Base-by-base conservation (phyloP, 2,888 invertebrate species). In the Oxytorus armatus region DNA sequence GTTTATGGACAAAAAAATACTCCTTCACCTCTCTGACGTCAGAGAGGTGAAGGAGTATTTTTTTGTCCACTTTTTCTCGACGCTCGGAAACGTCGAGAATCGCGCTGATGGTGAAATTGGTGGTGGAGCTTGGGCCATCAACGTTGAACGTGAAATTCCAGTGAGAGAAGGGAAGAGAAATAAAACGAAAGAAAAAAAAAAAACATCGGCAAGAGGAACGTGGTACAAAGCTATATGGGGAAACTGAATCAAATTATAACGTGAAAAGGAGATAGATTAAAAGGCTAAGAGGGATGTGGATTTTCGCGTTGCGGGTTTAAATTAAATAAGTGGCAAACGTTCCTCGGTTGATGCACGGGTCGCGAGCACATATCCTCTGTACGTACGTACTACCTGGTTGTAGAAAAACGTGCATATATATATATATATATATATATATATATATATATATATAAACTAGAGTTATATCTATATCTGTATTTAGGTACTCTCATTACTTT, bases 241-340 rank as follows among this genome's bases (percentile, higher is more conserved):
- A 77, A 77, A 72, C 78, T 61, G 77, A 81, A 82, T 82, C 61
- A 76, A 78, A 82, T 82, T 82, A 80, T 49, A 69, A 49, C 36
- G 69, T 25, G 63, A 47, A 73, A 69, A 68, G 47, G 65, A 68
- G 69, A 69, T 69, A 68, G 73, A 81, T 80, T 68, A 78, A 82
- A 80, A 65, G 77, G 79, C 77, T 57, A 68, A 72, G 70, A 66
- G 59, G 61, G 81, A 76, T 81, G 80, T 78, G 78, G 78, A 80
- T 75, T 82, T 79, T 47, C 5, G 66, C 76, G 59, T 76, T 78
- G 80, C 59, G 73, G 75, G 68, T 75, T n/a, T 57, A 76, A 81
- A 80, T 80, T 76, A 82, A 82, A 82, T 82, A 80, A 82, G 72
- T 78, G 80, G 76, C 63, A 69, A 72, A 82, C 68, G n/a, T n/a